Base-by-base conservation (phyloP, 2,113 vertebrate species). In the Alectura lathami region DNA sequence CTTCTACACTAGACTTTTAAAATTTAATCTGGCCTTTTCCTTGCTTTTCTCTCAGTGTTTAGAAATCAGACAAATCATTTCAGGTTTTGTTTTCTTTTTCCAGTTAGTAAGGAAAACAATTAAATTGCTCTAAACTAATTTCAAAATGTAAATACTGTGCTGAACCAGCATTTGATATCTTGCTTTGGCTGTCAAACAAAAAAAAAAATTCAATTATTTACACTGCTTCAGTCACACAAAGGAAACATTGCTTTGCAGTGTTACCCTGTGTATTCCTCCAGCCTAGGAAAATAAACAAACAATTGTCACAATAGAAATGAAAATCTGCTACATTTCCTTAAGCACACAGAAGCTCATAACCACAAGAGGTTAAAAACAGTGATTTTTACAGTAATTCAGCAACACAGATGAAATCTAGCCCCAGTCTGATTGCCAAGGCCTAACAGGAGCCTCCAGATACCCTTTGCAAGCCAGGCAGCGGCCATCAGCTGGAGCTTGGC, bases 181-280 rank as follows among this genome's bases (percentile, higher is more conserved):
- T 86, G 76, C 51, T 94, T 94, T 90, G 51, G 59, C 76, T 95
- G 86, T 88, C 92, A 95, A 42, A 86, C 36, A 34, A 72, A 70
- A 92, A 70, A 92, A 91, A 72, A 92, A 53, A 38, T 4, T 75
- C 36, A 67, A 63, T 90, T 83, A 83, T 90, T 96, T 95, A 86
- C 77, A 95, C 32, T 90, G n/a, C 68, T 80, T 67, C 77, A 94
- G 86, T 74, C 88, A 91, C 72, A 78, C 26, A 83, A 80, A 90
- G 66, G 90, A 64, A 93, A 76, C 1, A 0, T 3, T 36, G 72
- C 70, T 83, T 74, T 74, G 83, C 34, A 77, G 50, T 45, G n/a
- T 16, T 36, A 45, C 86, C 68, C 23, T 38, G 54, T 45, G 7
- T 26, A 42, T 68, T 85, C 70, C 45, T 53, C 67, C 45, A 76